Base-by-base conservation (phyloP, 1,140 invertebrate species). In the Meloidogyne hapla region DNA sequence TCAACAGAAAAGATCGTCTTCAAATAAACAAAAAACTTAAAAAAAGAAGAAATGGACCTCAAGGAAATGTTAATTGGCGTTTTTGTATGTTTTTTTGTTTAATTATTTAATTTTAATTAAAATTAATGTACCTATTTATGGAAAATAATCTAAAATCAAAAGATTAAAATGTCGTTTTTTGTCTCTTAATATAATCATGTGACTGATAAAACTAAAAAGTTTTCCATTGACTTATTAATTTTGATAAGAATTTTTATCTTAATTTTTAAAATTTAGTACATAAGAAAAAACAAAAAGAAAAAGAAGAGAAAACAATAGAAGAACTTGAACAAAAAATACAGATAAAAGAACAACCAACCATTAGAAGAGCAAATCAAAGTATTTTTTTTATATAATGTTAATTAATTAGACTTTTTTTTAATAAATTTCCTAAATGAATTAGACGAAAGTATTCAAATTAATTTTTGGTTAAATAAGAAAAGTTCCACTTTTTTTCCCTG, bases 1-100 rank as follows among this genome's bases (percentile, higher is more conserved):
- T 70, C 67, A 78, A 78, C 40, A 77, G 75, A 64, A 79, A 78
- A 66, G 77, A 78, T 9, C 76, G 75, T 26, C 42, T 26, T 23
- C 45, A 62, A 62, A 78, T 78, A 64, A 48, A 33, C 23, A 70
- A 64, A 70, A 63, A 78, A 33, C 38, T 69, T 69, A 65, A 78
- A 62, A 61, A 40, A 10, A 23, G 74, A 40, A 18, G 75, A 78
- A 40, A 40, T 63, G 15, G 15, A 40, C 23, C n/a, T 38, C 40
- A 77, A 10, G 1, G 42, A 79, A 40, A 79, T 18, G 42, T 64
- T 42, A 74, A 79, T 79, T 74, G 77, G 77, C 64, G 74, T 25
- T 45, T 65, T 45, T 28, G 74, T 75, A 68, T 33, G 15, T 42
- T n/a, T 38, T 48, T 18, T 18, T 18, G 1, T 48, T 2, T 18